Evolutionary conservation across 1,140 invertebrate genomes (phyloP).

Genomic region (Lordiphosa stackelbergi): DNA sequence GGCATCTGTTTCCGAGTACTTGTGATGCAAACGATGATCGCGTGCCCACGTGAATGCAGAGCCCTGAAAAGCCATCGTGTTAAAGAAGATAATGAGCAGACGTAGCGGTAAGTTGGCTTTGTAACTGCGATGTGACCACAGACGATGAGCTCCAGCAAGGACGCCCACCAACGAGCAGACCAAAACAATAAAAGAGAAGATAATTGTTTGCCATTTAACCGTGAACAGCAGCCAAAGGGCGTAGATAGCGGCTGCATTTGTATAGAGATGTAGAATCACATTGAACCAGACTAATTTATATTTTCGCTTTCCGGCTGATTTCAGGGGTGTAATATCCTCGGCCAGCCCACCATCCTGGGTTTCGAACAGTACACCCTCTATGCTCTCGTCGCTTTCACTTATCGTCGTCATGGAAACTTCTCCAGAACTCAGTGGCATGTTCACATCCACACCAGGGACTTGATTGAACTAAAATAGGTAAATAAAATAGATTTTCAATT

Average conservation of each 20-base stretch:
- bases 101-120: slow-evolving; percentile 85
- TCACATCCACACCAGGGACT: slow-evolving; percentile 11
- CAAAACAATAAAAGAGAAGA: background rate
- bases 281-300: slow-evolving; percentile 1
- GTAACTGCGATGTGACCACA: slow-evolving; percentile 89
- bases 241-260: background rate
- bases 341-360: background rate
- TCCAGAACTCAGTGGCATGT: background rate
- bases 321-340: background rate
- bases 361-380: slow-evolving; percentile 1
- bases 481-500: too few species aligned
- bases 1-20: slow-evolving; percentile 46
- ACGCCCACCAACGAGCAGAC: slow-evolving; percentile 78
- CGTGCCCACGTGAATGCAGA: slow-evolving; percentile 72
- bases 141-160: slow-evolving; percentile 89
- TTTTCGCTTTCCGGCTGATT: background rate
- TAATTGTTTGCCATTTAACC: slow-evolving; percentile 5
- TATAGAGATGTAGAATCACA: background rate
- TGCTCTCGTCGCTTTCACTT: too few species aligned
- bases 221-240: slow-evolving; percentile 2
- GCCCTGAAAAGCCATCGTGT: slow-evolving; percentile 77
- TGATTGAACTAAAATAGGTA: too few species aligned
- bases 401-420: too few species aligned
- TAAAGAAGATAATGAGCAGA: slow-evolving; percentile 75
- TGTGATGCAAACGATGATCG: slow-evolving; percentile 9